These are phyloP conservation scores for Frieseomelitta varia DNA, from an alignment of 1,140 invertebrate genomes.

Conservation along the genomic window DNA sequence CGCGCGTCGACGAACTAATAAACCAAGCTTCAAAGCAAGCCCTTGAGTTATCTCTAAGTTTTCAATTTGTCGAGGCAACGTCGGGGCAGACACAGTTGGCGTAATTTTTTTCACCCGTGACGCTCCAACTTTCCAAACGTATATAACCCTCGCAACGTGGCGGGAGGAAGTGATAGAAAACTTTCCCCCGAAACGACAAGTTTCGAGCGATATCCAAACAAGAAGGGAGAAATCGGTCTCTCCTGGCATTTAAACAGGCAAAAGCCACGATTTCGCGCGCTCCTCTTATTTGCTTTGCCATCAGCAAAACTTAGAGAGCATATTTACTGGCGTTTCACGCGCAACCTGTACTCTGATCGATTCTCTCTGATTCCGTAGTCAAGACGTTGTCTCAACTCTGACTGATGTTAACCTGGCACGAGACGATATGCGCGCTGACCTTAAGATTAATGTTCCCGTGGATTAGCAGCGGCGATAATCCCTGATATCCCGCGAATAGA, in stretches of 20 bases:
- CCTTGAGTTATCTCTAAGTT: background rate
- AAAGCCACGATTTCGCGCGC: slow-evolving; percentile 40
- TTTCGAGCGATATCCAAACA: slow-evolving; percentile 64
- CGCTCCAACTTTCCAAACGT: background rate
- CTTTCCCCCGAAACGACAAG: slow-evolving; percentile 35
- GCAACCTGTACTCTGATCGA: slow-evolving; percentile 42
- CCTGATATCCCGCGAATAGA: slow-evolving; percentile 22
- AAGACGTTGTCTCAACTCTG: slow-evolving; percentile 29
- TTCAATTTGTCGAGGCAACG: background rate
- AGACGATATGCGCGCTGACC: slow-evolving; percentile 39
- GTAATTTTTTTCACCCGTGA: background rate
- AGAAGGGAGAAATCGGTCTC: slow-evolving; percentile 19
- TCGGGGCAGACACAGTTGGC: no score
- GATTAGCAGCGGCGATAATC: slow-evolving; percentile 28
- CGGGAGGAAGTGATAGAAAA: background rate
- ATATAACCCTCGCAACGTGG: background rate
- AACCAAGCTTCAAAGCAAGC: background rate
- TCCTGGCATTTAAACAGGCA: slow-evolving; percentile 10
- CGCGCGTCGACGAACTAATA: background rate
- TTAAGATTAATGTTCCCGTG: slow-evolving; percentile 52
- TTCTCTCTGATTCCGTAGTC: slow-evolving; percentile 43
- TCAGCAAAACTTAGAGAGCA: slow-evolving; percentile 38
- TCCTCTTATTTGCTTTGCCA: slow-evolving; percentile 53
- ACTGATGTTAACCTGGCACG: slow-evolving; percentile 40
- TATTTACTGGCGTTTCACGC: slow-evolving; percentile 27